phyloP scores from a whole-genome alignment of 2,888 invertebrate genomes.

The Drosophila pseudotalamancana region DNA sequence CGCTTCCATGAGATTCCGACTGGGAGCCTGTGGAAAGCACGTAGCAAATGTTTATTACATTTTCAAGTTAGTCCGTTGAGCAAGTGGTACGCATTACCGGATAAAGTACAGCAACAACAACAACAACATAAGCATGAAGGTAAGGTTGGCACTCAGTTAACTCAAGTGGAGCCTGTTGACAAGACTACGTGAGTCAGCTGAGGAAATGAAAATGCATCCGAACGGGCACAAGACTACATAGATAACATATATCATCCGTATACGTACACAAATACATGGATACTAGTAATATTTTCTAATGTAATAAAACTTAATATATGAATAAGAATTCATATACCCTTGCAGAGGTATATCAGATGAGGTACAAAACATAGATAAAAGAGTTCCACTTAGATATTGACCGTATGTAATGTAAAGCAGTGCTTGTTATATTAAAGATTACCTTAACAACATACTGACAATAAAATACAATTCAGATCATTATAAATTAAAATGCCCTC shows the following conservation, averaged over 20 bases:
- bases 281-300: background rate
- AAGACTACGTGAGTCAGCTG: slow-evolving; percentile 25
- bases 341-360: background rate
- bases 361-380: too few species aligned
- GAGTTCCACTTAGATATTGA: too few species aligned
- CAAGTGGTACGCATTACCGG: slow-evolving; percentile 6
- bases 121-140: slow-evolving; percentile 7
- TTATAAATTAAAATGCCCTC: background rate
- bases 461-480: background rate
- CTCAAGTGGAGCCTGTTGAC: slow-evolving; percentile 9
- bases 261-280: background rate
- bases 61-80: background rate
- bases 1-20: slow-evolving; percentile 88
- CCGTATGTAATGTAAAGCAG: too few species aligned
- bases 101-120: slow-evolving; percentile 15
- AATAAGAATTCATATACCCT: background rate
- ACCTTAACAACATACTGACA: too few species aligned
- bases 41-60: slow-evolving; percentile 6
- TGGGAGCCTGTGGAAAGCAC: slow-evolving; percentile 49
- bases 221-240: slow-evolving; percentile 36
- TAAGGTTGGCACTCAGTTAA: slow-evolving; percentile 16
- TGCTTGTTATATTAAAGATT: too few species aligned
- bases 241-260: slow-evolving; percentile 9
- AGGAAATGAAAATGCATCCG: slow-evolving; percentile 21
- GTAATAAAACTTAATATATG: background rate